phyloP scores from a whole-genome alignment of 1,140 invertebrate species.

The Drosophila repleta region DNA sequence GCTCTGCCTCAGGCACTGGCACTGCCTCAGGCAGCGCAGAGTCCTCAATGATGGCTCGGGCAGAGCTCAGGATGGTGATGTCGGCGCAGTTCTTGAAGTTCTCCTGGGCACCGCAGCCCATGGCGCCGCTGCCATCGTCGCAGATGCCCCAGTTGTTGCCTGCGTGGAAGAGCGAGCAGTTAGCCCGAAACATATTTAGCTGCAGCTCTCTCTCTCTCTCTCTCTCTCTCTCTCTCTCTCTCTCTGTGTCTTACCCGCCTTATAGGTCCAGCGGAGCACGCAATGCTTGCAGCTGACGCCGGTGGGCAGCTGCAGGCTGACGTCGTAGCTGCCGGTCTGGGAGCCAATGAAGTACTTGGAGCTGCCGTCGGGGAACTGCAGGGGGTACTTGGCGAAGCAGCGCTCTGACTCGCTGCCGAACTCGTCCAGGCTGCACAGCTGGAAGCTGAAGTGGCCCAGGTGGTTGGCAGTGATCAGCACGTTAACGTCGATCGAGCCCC shows the following conservation, averaged over 20 bases:
- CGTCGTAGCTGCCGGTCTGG: constrained; percentile 34
- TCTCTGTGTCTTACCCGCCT: constrained; percentile 83
- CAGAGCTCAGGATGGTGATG: constrained; percentile 84
- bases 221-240: too few species aligned
- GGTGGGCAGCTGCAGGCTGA: constrained; percentile 37
- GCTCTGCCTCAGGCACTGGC: constrained; percentile 1
- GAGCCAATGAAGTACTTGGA: constrained; percentile 35
- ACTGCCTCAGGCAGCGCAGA: constrained; percentile 35
- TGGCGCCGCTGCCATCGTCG: constrained; percentile 70
- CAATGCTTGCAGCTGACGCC: constrained; percentile 84
- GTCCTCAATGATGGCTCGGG: constrained; percentile 22
- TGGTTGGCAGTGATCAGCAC: constrained; percentile 85
- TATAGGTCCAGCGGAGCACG: constrained; percentile 71
- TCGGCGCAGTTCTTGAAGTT: constrained; percentile 88
- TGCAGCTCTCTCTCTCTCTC: too few species aligned
- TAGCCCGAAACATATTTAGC: too few species aligned
- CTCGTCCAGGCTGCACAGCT: constrained; percentile 85
- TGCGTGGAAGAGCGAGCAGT: not conserved
- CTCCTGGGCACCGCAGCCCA: constrained; percentile 88
- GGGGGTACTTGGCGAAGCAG: constrained; percentile 79
- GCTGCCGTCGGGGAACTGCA: constrained; percentile 55
- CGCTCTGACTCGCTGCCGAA: constrained; percentile 58
- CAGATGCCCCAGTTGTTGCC: constrained; percentile 85
- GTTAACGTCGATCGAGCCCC: constrained; percentile 70
- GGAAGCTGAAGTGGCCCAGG: constrained; percentile 85